Percentiles rank a stretch among this genome's conserved stretches.
Conservation (phyloP, 2,888 invertebrate species). For the Cheilosia vernalis region DNA sequence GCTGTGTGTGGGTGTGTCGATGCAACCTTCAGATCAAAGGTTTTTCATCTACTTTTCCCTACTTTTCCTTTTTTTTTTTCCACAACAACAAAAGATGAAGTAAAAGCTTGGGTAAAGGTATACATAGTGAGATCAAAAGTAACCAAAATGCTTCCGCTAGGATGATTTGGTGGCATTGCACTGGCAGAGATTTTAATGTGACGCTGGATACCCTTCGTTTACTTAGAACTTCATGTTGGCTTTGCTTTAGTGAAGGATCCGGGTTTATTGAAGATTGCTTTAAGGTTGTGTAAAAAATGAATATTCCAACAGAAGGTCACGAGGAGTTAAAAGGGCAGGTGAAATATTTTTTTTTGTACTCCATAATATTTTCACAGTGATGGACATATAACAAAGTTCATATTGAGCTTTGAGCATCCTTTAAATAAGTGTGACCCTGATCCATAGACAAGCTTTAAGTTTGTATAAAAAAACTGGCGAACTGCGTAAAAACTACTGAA, state of each 20-base stretch:
- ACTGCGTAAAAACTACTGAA: too few relatives aligned
- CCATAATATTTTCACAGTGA: too few relatives aligned
- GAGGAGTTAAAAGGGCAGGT: too few relatives aligned
- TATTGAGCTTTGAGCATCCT: too few relatives aligned
- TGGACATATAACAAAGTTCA: too few relatives aligned
- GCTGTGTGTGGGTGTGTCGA: conserved; percentile 47
- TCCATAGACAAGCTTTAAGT: too few relatives aligned
- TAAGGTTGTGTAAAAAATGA: not conserved
- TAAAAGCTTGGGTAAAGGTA: conserved; percentile 1
- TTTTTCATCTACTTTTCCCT: conserved; percentile 28
- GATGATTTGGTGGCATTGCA: conserved; percentile 73
- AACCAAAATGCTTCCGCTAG: conserved; percentile 69
- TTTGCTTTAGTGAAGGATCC: conserved; percentile 6
- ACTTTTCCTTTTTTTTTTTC: conserved; percentile 31
- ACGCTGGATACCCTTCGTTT: conserved; percentile 64
- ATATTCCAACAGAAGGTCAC: too few relatives aligned
- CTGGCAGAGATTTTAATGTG: conserved; percentile 59
- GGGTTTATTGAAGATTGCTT: conserved; percentile 63
- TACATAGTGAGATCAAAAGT: conserved; percentile 68
- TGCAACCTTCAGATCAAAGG: conserved; percentile 74
- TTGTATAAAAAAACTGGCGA: too few relatives aligned
- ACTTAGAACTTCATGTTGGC: conserved; percentile 57
- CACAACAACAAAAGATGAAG: conserved; percentile 57
- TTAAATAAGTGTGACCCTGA: too few relatives aligned
- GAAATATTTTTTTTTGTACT: too few relatives aligned